These are phyloP conservation scores for Drosophila pseudoobscura DNA, from an alignment of 1,140 invertebrate genomes.

Conservation along the genomic window DNA sequence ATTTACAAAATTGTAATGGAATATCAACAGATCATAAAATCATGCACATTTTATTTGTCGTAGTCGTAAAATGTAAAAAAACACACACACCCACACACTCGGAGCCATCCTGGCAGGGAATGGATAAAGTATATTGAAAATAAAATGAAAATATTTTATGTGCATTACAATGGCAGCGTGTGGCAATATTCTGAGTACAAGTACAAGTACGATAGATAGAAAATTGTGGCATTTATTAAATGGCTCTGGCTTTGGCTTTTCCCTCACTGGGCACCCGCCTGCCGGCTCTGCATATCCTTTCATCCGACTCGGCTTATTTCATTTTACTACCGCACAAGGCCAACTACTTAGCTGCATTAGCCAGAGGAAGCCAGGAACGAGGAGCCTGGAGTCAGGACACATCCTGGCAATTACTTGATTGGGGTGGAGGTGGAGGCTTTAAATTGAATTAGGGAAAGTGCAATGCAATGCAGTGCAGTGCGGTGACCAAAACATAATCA, in stretches of 20 bases:
- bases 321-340: conserved; percentile 55
- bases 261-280: background rate
- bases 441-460: conserved; percentile 73
- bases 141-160: conserved; percentile 76
- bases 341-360: conserved; percentile 46
- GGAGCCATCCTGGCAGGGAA: conserved; percentile 36
- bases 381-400: background rate
- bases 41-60: conserved; percentile 82
- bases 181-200: conserved; percentile 66
- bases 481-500: conserved; percentile 20
- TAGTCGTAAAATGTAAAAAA: conserved; percentile 70
- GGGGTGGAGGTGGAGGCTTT: conserved; percentile 43
- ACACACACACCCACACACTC: conserved; percentile 29
- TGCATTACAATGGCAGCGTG: conserved; percentile 74
- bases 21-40: conserved; percentile 82
- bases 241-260: conserved; percentile 54
- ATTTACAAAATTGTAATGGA: conserved; percentile 82
- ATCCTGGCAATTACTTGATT: conserved; percentile 48
- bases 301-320: conserved; percentile 40
- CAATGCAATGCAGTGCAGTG: conserved; percentile 38
- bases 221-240: conserved; percentile 81
- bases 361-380: conserved; percentile 7
- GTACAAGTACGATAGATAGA: conserved; percentile 46
- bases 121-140: conserved; percentile 72
- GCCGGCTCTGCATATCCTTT: conserved; percentile 12